Percentiles rank a stretch among this genome's conserved stretches.
Evolutionary conservation across 2,888 invertebrate genomes (phyloP).

Genomic region (Villa cingulata): DNA sequence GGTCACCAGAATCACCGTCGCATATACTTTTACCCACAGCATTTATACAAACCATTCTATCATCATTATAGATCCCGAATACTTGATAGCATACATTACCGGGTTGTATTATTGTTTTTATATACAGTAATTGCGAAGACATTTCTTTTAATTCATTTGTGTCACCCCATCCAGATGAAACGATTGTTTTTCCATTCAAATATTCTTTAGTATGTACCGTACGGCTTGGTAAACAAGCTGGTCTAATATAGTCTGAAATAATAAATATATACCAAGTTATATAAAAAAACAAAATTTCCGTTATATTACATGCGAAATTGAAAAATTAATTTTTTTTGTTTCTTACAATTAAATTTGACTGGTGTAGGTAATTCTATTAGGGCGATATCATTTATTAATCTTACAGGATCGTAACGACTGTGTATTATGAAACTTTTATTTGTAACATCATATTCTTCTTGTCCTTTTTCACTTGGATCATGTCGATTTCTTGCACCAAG

Average conservation of each 20-base stretch:
- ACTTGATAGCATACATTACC: too few relatives aligned
- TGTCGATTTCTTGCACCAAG: background rate
- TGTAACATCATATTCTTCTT: background rate
- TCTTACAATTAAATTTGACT: background rate
- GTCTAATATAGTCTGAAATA: background rate
- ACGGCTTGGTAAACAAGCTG: background rate
- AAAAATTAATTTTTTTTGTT: background rate
- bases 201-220: background rate
- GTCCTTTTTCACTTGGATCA: background rate
- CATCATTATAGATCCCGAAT: too few relatives aligned
- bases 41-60: background rate
- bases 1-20: background rate
- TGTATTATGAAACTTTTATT: background rate
- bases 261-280: background rate
- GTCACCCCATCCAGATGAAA: background rate
- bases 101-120: background rate
- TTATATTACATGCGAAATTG: background rate
- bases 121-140: background rate
- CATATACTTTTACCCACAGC: background rate
- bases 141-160: background rate
- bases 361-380: background rate
- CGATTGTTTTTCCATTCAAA: background rate
- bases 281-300: background rate
- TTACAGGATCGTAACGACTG: background rate
- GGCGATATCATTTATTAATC: background rate